phyloP scores from a whole-genome alignment of 2,797 vertebrate genomes.

The Kryptopterus vitreolus region DNA sequence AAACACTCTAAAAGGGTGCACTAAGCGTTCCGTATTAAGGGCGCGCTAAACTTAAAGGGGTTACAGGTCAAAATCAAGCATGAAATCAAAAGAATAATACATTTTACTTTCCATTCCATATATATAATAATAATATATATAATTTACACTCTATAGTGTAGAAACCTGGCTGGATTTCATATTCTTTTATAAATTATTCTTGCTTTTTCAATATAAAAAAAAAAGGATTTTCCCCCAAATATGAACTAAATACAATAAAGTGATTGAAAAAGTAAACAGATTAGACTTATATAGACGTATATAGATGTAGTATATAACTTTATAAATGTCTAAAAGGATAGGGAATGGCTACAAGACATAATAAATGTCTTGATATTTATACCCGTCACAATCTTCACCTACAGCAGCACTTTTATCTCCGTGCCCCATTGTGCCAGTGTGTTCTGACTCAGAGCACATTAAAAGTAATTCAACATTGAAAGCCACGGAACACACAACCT shows the following conservation, averaged over 20 bases:
- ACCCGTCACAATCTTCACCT: neutral
- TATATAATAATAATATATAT: too few relatives aligned
- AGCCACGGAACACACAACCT: neutral
- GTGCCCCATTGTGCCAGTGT: neutral
- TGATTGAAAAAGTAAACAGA: too few relatives aligned
- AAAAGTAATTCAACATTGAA: neutral
- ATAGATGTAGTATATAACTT: too few relatives aligned
- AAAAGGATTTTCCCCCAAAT: neutral
- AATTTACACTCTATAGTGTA: neutral
- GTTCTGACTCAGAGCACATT: neutral
- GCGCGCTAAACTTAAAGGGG: neutral
- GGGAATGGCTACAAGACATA: neutral
- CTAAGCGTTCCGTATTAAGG: neutral
- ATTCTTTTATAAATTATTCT: neutral
- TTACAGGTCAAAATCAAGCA: neutral
- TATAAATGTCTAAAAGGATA: neutral
- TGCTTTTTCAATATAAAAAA: neutral
- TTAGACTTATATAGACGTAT: too few relatives aligned
- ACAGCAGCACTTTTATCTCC: neutral
- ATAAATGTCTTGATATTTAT: neutral
- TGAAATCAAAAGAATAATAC: neutral
- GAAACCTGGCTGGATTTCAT: neutral
- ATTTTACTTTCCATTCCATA: too few relatives aligned
- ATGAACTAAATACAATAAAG: neutral
- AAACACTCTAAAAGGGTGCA: neutral